A percentile compares a stretch with the other conserved stretches of the same genome.
Conservation (phyloP, 64 coral and sea anemone genomes). For the Astreopora myriophthalma region DNA sequence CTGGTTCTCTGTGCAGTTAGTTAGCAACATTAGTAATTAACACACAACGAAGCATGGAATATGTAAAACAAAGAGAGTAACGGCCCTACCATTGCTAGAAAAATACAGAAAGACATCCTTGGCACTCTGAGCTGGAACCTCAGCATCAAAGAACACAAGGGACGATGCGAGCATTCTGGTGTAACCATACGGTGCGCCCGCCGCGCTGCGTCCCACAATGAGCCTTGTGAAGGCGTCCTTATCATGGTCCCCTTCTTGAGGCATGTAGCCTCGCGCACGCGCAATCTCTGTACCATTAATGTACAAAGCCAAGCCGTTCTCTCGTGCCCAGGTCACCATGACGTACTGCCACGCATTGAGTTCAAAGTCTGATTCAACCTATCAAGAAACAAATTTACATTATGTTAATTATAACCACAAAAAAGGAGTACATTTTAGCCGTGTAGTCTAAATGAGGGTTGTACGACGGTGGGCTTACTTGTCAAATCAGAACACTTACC, state of each 20-base stretch:
- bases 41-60: too few relatives aligned
- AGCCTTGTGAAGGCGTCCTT: constrained; percentile 70
- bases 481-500: constrained; percentile 23
- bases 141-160: constrained; percentile 88
- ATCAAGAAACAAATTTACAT: not conserved
- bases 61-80: not conserved
- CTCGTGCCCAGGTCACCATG: constrained; percentile 80
- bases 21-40: too few relatives aligned
- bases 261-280: constrained; percentile 71
- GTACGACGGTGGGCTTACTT: too few relatives aligned
- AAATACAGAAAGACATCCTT: constrained; percentile 88
- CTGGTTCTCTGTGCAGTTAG: too few relatives aligned
- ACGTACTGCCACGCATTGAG: constrained; percentile 84
- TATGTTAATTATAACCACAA: not conserved
- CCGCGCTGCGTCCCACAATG: constrained; percentile 75
- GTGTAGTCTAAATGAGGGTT: too few relatives aligned
- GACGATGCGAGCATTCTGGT: constrained; percentile 88
- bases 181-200: constrained; percentile 84
- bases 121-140: constrained; percentile 58
- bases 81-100: constrained; percentile 75
- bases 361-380: constrained; percentile 76
- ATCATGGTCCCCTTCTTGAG: constrained; percentile 83
- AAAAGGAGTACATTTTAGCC: too few relatives aligned
- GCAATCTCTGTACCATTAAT: constrained; percentile 74
- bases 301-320: constrained; percentile 73